Evolutionary conservation across 2,113 vertebrate genomes (phyloP), one percentile per base, ranked within the genome.

Genomic region (Stigmatopora argus): DNA sequence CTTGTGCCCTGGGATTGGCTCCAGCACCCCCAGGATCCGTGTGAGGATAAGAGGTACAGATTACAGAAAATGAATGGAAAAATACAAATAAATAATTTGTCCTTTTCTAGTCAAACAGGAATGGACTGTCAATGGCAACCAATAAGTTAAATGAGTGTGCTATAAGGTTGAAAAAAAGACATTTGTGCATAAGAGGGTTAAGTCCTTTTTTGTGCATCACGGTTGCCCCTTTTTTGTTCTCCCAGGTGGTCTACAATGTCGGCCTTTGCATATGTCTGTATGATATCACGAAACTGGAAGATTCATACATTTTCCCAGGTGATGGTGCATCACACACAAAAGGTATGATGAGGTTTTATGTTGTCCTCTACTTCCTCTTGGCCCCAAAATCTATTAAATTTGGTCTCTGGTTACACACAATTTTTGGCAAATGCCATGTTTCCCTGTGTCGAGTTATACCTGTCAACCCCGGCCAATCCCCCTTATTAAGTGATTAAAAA

Each of bases 291-390:
- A 97, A 95, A 80, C 86, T 98, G 83, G 96, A 98, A 38, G 96
- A 98, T 3, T 95, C 96, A 0, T 98, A 94, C 26, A 97, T 98
- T 77, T 98, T 98, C 78, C 96, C 96, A 0, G 96, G 96, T 8
- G 95, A 98, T 3, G 95, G 96, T 9, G 96, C 96, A 0, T 96
- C 96, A 0, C 96, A 98, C 72, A 98, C 95, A 18, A 98, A 96
- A 93, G 96, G 96, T 96, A 73, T 4, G 48, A 18, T 8, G 48
- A 34, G 3, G 7, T 1, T 5, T 60, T 10, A 19, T 18, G 3
- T 34, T 31, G 31, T 58, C 15, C 56, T 13, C 31, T 38, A 34
- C 15, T 7, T 57, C 14, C 26, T 18, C 34, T 57, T 57, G 35
- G 11, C 6, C 23, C 23, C 15, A 56, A 56, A 59, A 5, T 59